phyloP scores from a whole-genome alignment of 2,797 vertebrate genomes.

The Intellagama lesueurii region DNA sequence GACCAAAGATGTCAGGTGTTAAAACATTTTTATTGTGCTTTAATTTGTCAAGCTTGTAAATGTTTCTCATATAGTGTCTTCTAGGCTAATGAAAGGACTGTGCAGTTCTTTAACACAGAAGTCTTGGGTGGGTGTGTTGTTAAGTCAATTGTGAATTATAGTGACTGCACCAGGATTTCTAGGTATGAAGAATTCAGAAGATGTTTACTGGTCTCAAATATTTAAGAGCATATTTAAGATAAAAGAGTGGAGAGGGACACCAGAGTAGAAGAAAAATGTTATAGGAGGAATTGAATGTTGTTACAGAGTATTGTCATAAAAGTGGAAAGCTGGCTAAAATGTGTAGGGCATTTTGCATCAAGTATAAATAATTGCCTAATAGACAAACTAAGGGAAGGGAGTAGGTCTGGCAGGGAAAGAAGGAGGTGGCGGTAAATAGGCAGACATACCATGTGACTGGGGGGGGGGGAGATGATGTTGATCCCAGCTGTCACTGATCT shows the following conservation, averaged over 20 bases:
- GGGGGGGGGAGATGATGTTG: no score
- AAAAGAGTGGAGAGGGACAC: no score
- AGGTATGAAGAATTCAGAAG: no score
- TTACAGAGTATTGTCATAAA: background rate
- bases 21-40: background rate
- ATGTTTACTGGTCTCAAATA: no score
- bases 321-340: background rate
- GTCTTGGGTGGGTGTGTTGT: background rate
- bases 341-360: background rate
- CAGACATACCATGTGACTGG: background rate
- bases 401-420: background rate
- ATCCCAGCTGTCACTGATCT: background rate
- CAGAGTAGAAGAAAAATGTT: background rate
- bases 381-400: background rate
- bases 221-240: no score
- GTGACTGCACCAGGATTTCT: no score
- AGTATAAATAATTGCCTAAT: background rate
- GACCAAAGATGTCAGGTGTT: background rate
- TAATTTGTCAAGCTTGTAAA: background rate
- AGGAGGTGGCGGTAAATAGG: background rate
- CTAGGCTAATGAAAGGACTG: background rate
- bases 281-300: background rate
- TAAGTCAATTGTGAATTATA: no score
- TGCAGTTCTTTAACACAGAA: background rate
- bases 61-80: background rate